Base-by-base conservation (phyloP, 2,797 vertebrate genomes). In the Crax fasciolata region DNA sequence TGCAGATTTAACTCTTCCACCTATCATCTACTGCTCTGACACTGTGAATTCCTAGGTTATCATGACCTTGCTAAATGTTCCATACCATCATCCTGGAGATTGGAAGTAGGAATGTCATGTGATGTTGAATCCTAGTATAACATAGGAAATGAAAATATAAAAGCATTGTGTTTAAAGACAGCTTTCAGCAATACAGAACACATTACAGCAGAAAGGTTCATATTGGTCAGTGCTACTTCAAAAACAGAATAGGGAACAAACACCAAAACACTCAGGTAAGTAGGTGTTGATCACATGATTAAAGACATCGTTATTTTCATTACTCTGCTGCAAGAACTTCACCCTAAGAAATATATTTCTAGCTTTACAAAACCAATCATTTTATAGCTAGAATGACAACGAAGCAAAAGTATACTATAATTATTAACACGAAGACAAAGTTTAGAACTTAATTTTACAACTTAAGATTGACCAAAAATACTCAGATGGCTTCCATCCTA, bases 61-160 rank as follows among this genome's bases (percentile, higher is more conserved):
- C 75, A 67, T 9, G 76, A 85, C 76, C 21, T 67, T 84, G 30
- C 32, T 82, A 68, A 89, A 57, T n/a, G 49, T 76, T 84, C 73
- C 77, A 77, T 30, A 73, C 8, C 52, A 28, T 57, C 19, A 58
- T 54, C 46, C 65, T 65, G 73, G 79, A 95, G 63, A 78, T 2
- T 72, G 35, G 48, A 87, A 96, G 44, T 13, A 90, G 94, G 91
- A 97, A 97, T 93, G 96, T 92, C 81, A 19, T 2, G 5, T 59
- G 82, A 70, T 41, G 46, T 32, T 84, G 35, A 38, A 96, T 84
- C 32, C 72, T 44, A 76, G 20, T 28, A 84, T 20, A 82, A 38
- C 4, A 14, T 8, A 61, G 35, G 23, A 81, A 94, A 72, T 58
- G 10, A 61, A 88, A 83, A 59, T 11, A 57, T 59, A 46, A 81